Percentiles rank a stretch among this genome's conserved stretches.
Conservation (phyloP, 2,888 invertebrate species). For the Apeira syringaria region DNA sequence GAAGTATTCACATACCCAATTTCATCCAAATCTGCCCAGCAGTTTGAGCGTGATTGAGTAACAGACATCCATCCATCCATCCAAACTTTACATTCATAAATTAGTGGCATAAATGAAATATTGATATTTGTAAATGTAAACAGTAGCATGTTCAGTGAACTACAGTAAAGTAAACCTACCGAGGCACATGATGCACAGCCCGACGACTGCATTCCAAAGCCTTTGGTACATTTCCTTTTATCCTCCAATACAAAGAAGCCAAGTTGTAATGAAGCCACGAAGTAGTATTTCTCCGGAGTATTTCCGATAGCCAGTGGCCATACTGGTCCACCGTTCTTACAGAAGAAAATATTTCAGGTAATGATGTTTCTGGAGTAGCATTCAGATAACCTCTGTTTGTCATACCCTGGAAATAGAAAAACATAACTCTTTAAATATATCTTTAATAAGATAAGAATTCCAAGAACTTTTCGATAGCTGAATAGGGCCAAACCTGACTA, state of each 20-base stretch:
- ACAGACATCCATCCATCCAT: no score
- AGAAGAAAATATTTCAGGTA: constrained; percentile 53
- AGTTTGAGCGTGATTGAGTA: no score
- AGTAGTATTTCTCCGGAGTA: constrained; percentile 86
- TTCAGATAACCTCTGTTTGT: constrained; percentile 59
- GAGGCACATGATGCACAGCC: constrained; percentile 89
- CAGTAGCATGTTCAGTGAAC: no score
- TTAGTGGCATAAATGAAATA: no score
- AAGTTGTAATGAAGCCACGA: constrained; percentile 92
- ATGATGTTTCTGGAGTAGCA: constrained; percentile 47
- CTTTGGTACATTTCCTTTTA: constrained; percentile 88
- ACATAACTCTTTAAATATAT: not conserved
- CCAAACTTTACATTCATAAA: no score
- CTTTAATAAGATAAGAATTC: no score
- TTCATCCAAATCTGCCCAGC: no score
- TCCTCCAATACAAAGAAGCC: constrained; percentile 91
- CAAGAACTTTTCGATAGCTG: no score
- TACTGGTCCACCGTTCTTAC: constrained; percentile 63
- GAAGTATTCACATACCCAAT: no score
- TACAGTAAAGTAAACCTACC: constrained; percentile 79
- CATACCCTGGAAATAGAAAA: constrained; percentile 54
- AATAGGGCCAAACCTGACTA: no score
- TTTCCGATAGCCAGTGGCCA: constrained; percentile 86
- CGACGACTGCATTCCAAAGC: constrained; percentile 91
- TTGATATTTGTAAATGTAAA: no score